These are phyloP conservation scores for Diplodus sargus DNA, from an alignment of 2,797 vertebrate species.

Conservation along the genomic window DNA sequence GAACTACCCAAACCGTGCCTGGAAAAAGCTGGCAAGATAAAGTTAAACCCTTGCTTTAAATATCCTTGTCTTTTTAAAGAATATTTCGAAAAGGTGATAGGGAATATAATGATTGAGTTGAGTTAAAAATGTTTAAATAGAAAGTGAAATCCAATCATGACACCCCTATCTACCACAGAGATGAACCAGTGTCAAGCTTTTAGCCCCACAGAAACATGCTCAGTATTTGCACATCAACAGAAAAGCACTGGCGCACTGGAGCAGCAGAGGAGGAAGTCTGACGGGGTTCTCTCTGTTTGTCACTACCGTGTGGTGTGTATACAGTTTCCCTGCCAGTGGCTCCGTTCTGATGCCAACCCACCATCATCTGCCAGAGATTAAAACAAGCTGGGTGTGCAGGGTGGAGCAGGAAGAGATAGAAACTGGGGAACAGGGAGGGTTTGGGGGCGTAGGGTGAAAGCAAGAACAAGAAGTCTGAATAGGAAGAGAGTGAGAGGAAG, in stretches of 20 bases:
- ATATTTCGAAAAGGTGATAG: too few relatives aligned
- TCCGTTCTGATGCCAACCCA: conserved; percentile 77
- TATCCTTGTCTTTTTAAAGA: too few relatives aligned
- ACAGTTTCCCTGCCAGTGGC: conserved; percentile 72
- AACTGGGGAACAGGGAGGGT: conserved; percentile 55
- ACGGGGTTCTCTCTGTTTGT: conserved; percentile 70
- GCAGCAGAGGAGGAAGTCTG: conserved; percentile 71
- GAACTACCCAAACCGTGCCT: too few relatives aligned
- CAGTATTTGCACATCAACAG: conserved; percentile 62
- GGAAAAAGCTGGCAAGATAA: too few relatives aligned
- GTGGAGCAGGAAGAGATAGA: conserved; percentile 79
- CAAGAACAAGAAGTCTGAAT: conserved; percentile 51
- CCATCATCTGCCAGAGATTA: conserved; percentile 79
- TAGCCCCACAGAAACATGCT: conserved; percentile 40
- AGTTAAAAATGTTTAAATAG: background rate
- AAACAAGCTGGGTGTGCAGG: conserved; percentile 76
- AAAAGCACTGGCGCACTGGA: conserved; percentile 54
- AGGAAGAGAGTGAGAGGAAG: conserved; percentile 64
- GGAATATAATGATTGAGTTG: too few relatives aligned
- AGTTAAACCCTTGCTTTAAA: too few relatives aligned
- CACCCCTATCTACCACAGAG: background rate
- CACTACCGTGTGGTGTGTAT: conserved; percentile 68
- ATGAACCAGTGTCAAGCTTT: conserved; percentile 18
- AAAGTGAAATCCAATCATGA: too few relatives aligned
- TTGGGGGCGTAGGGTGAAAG: conserved; percentile 50